phyloP scores from a whole-genome alignment of 2,113 vertebrate species.

The Alligator sinensis region DNA sequence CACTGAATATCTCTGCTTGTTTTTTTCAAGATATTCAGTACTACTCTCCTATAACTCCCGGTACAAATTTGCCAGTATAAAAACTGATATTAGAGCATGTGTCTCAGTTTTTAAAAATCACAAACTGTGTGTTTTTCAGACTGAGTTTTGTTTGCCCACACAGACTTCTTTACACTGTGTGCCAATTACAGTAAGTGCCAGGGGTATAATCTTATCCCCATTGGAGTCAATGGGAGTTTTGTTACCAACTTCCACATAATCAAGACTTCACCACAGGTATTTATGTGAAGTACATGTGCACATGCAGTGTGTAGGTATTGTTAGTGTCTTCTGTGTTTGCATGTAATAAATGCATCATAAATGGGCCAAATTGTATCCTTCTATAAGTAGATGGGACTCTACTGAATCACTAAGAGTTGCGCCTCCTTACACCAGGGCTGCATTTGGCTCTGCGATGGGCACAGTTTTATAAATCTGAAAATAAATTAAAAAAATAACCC shows the following conservation, averaged over 20 bases:
- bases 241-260: not conserved
- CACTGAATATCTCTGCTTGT: constrained; percentile 1
- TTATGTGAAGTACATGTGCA: not conserved
- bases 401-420: not conserved
- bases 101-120: constrained; percentile 57
- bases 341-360: accelerated
- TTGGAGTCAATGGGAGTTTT: constrained; percentile 13
- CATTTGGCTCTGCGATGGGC: not conserved
- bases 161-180: constrained; percentile 64
- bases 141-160: constrained; percentile 38
- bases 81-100: constrained; percentile 69
- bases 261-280: constrained; percentile 5
- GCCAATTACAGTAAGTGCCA: constrained; percentile 60
- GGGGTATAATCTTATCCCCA: constrained; percentile 51
- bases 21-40: constrained; percentile 14
- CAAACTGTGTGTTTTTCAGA: constrained; percentile 63
- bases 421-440: not conserved
- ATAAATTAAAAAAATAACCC: not conserved
- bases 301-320: not conserved
- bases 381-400: not conserved
- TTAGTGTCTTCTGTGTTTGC: not conserved
- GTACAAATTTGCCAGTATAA: constrained; percentile 46
- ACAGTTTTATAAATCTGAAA: not conserved
- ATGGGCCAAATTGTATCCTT: not conserved
- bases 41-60: constrained; percentile 1